Conservation (phyloP, 2,113 vertebrate species). For the Motacilla tschutschensis region DNA sequence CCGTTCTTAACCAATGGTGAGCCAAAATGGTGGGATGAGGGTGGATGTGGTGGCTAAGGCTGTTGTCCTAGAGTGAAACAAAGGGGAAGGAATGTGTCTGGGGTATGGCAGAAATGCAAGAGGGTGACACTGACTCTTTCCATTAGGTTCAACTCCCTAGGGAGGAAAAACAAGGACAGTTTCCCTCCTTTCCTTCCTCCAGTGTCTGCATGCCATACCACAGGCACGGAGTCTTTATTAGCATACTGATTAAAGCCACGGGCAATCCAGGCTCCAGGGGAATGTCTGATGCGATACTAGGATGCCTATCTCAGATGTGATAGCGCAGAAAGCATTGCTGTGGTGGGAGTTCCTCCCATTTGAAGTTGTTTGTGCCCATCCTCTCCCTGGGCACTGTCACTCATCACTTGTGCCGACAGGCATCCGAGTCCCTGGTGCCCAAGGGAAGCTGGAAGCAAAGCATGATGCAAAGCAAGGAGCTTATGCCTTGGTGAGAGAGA, state of each 20-base stretch:
- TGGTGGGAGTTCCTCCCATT: not conserved
- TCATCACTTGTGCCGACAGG: not conserved
- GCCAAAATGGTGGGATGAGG: not conserved
- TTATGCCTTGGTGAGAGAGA: rapidly evolving
- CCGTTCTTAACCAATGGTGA: not conserved
- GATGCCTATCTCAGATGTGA: slow-evolving; percentile 12
- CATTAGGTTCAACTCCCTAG: not conserved
- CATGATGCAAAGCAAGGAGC: not conserved
- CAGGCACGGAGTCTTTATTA: slow-evolving; percentile 29
- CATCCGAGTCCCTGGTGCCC: not conserved
- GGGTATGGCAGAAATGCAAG: not conserved
- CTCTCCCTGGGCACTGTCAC: not conserved
- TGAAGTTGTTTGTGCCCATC: not conserved
- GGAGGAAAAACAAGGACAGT: not conserved
- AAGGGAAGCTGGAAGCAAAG: not conserved
- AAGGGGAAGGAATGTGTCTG: not conserved
- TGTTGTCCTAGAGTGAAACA: slow-evolving; percentile 15
- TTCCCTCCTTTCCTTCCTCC: not conserved
- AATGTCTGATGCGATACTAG: not conserved
- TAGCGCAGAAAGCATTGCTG: not conserved
- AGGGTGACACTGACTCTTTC: not conserved
- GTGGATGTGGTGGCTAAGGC: not conserved
- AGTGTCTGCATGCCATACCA: not conserved
- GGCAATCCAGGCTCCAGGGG: slow-evolving; percentile 36
- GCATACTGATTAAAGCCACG: slow-evolving; percentile 45